Base-by-base conservation (phyloP, 1,140 invertebrate species). In the Melipona quadrifasciata region DNA sequence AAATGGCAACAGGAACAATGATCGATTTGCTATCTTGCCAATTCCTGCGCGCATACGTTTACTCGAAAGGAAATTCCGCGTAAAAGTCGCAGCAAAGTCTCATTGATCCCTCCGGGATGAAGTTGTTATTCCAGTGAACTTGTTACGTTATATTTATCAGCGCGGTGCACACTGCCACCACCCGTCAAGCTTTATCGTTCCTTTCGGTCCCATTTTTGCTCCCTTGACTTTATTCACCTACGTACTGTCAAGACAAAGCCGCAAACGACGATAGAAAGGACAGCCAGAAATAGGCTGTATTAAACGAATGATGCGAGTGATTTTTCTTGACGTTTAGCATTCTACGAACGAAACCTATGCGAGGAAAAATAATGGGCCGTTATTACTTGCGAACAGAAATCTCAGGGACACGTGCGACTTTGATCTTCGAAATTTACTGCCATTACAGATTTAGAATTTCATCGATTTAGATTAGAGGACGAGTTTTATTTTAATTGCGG, bases 111-210 rank as follows among this genome's bases (percentile, higher is more conserved):
- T 90, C 87, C 77, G 90, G 92, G 92, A 94, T 94, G 92, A 93
- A 93, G 91, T 89, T 89, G 93, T 92, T 93, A 93, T 93, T 93
- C 91, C 91, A 90, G 87, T 90, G 91, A 93, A 94, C 92, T 93
- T 94, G 93, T 93, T 94, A 93, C 93, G 91, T 94, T 94, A 93
- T 94, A 94, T 94, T 94, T 94, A 94, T 94, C 93, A 94, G 92
- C 90, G 70, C 87, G 68, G 84, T 89, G 88, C 92, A 93, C 90
- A 90, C 91, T 84, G 87, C 87, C 90, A 87, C 86, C 83, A 85
- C 67, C 86, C 82, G 58, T 73, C 87, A 82, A 64, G 86, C 83
- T 88, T 88, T 88, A 90, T 91, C 90, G 86, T 87, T 89, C 76
- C 80, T 86, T 90, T 88, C 81, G 83, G 82, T 77, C 82, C 77